Percentiles rank a stretch among this genome's conserved stretches.
These are phyloP conservation scores for Suricata suricatta DNA, from an alignment of 2,113 vertebrate species.

Conservation along the genomic window DNA sequence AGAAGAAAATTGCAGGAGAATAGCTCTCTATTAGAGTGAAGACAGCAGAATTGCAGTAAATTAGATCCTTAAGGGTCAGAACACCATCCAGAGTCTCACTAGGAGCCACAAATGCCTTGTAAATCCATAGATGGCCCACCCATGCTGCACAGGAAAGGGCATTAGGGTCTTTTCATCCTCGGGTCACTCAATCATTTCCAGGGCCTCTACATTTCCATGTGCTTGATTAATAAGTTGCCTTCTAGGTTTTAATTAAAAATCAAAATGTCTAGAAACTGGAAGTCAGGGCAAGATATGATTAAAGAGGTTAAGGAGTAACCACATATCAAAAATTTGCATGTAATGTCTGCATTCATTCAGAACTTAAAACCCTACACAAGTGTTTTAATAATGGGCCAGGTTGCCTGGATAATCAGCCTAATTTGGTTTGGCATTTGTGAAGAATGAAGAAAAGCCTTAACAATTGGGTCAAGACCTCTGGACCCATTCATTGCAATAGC, in stretches of 20 bases:
- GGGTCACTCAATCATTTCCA: background rate
- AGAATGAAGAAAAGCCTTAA: background rate
- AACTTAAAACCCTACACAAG: background rate
- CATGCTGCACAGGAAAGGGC: background rate
- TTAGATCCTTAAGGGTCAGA: background rate
- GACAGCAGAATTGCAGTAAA: background rate
- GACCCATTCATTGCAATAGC: background rate
- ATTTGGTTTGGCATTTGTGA: background rate
- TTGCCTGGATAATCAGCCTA: background rate
- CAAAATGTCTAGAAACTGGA: background rate
- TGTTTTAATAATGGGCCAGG: background rate
- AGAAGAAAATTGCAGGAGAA: background rate
- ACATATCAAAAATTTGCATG: background rate
- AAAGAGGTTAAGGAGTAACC: background rate
- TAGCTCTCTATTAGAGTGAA: background rate
- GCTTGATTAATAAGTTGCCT: background rate
- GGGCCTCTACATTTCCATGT: background rate
- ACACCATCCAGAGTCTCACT: background rate
- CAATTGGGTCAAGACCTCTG: background rate
- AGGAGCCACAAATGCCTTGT: background rate
- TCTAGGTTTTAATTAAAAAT: background rate
- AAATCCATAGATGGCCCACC: background rate
- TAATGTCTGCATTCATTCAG: background rate
- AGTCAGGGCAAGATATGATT: background rate
- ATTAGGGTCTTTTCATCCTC: background rate